Conservation (phyloP, 2,888 invertebrate genomes). For the Pomacea canaliculata region DNA sequence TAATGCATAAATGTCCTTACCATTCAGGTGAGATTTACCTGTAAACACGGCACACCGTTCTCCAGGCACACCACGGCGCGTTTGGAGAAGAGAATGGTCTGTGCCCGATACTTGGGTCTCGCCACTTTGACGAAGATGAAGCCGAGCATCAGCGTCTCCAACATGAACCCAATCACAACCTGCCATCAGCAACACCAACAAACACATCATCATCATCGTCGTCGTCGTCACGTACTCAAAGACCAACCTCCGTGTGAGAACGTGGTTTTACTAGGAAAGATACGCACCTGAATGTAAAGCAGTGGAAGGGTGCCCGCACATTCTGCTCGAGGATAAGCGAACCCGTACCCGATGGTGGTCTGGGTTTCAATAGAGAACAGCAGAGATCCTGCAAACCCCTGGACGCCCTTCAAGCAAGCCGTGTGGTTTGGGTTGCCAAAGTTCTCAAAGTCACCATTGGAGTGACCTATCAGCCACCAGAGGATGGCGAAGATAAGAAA, state of each 20-base stretch:
- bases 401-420: conserved; percentile 78
- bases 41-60: conserved; percentile 29
- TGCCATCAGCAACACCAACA: neutral
- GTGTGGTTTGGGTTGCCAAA: conserved; percentile 53
- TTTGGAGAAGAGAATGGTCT: conserved; percentile 80
- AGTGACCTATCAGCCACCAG: conserved; percentile 68
- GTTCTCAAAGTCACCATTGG: conserved; percentile 42
- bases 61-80: conserved; percentile 29
- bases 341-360: conserved; percentile 93
- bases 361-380: conserved; percentile 97
- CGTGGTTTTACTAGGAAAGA: neutral
- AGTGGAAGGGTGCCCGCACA: conserved; percentile 81
- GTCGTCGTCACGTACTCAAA: too few species aligned
- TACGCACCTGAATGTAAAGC: conserved; percentile 71
- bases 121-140: conserved; percentile 93
- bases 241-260: neutral
- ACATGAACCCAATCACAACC: conserved; percentile 83
- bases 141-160: conserved; percentile 79
- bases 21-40: conserved; percentile 16
- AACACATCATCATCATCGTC: neutral
- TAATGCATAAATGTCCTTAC: too few species aligned
- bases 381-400: conserved; percentile 81
- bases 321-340: conserved; percentile 87
- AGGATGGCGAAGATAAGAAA: conserved; percentile 85
- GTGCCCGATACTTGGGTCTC: conserved; percentile 92